These are phyloP conservation scores for Arctocebus calabarensis DNA, from an alignment of 2,797 vertebrate genomes.

Conservation along the genomic window DNA sequence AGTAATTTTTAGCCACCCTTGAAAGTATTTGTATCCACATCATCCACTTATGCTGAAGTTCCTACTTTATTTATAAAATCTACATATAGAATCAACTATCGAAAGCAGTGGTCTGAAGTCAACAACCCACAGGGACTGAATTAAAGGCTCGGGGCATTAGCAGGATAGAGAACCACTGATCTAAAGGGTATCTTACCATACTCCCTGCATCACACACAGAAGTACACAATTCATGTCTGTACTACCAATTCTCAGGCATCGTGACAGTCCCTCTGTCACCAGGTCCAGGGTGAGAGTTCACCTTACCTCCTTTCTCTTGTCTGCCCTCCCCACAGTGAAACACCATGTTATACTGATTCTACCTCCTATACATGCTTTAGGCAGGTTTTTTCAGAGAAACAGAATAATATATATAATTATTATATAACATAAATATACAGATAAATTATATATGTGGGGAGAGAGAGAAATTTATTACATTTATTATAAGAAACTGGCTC, in stretches of 20 bases:
- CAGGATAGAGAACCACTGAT: too few relatives aligned
- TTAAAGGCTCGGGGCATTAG: too few relatives aligned
- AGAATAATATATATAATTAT: not conserved
- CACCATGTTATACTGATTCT: not conserved
- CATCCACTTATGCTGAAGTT: not conserved
- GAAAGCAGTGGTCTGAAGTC: not conserved
- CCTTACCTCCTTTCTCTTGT: not conserved
- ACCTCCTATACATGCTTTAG: not conserved
- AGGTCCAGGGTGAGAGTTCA: not conserved
- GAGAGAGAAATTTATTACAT: not conserved
- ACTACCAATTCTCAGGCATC: too few relatives aligned
- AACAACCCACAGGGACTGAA: too few relatives aligned
- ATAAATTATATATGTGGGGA: too few relatives aligned
- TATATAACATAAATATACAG: too few relatives aligned
- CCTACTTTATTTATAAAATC: not conserved
- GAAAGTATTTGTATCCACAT: not conserved
- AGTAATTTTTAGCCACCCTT: not conserved
- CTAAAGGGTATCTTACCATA: not conserved
- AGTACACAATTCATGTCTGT: not conserved
- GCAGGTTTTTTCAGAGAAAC: conserved; percentile 1
- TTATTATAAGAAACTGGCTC: not conserved
- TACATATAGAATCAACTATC: not conserved
- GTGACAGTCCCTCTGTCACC: not conserved
- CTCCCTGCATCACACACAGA: not conserved
- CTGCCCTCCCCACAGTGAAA: not conserved